Evolutionary conservation across 1,140 invertebrate genomes (phyloP), one percentile per base, ranked within the genome.

Genomic region (Hyphantria cunea): DNA sequence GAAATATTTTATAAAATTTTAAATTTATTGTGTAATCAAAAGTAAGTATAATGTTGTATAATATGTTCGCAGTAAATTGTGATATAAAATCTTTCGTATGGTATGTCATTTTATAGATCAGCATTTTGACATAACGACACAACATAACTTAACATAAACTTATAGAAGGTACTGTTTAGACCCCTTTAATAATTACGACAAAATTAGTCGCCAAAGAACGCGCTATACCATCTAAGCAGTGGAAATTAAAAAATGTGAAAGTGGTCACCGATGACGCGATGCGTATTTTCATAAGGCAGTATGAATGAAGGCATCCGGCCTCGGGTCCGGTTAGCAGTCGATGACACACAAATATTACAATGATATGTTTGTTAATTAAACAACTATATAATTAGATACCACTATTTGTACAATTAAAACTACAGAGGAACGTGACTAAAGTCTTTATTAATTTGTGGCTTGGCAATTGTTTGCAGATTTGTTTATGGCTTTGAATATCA

Each of bases 241-340:
- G 34, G 55, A 68, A 64, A 58, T 58, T 37, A 45, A 68, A 66
- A 66, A 71, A 70, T 74, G 72, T 71, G 72, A 74, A 74, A 74
- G 72, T 71, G 59, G 64, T 69, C 58, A 37, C 32, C 45, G 66
- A 62, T 71, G 68, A 71, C 66, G 63, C 48, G 49, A 52, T 68
- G 17, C 66, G 68, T 64, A 67, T 71, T 68, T 69, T 64, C 68
- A 74, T 69, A 62, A 60, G 51, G 64, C 63, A 48, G 60, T 58
- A 60, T 33, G 55, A 53, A 66, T 54, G 52, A 54, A 52, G 61
- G 47, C 52, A 65, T 64, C 66, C 66, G 64, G 62, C 41, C 13
- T 41, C 53, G 52, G 37, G 37, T 62, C 59, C 59, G 59, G 59
- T 63, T 70, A 49, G 12, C 34, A 53, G 34, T 34, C 42, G 34